These are phyloP conservation scores for Mirza zaza DNA, from an alignment of 2,113 vertebrate genomes.

Conservation along the genomic window DNA sequence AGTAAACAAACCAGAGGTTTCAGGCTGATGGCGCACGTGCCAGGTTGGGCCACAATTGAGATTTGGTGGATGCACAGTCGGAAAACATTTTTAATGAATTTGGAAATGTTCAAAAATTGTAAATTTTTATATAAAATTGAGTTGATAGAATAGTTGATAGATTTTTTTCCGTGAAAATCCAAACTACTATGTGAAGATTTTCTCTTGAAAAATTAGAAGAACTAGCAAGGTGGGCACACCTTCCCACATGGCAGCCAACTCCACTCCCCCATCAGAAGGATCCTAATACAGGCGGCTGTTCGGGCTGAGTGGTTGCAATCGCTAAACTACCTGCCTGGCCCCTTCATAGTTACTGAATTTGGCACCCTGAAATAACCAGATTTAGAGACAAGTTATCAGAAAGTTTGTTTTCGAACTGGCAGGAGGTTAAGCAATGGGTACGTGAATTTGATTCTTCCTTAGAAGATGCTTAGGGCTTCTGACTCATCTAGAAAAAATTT, in stretches of 20 bases:
- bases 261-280: neutral
- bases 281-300: fast-evolving
- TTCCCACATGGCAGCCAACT: neutral
- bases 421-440: neutral
- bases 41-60: neutral
- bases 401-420: neutral
- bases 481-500: neutral
- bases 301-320: neutral
- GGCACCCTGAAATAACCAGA: neutral
- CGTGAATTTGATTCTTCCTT: neutral
- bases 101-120: neutral
- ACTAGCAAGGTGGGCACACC: neutral
- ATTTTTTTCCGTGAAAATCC: neutral
- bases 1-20: neutral
- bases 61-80: neutral
- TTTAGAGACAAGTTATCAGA: neutral
- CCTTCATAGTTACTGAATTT: neutral
- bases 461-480: neutral
- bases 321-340: no score
- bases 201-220: neutral
- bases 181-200: neutral
- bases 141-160: neutral
- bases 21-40: neutral
- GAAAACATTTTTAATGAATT: neutral
- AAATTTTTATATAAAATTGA: neutral